Evolutionary conservation across 1,140 invertebrate species (phyloP), one percentile per base, ranked within the genome.

Genomic region (Nasonia longicornis): DNA sequence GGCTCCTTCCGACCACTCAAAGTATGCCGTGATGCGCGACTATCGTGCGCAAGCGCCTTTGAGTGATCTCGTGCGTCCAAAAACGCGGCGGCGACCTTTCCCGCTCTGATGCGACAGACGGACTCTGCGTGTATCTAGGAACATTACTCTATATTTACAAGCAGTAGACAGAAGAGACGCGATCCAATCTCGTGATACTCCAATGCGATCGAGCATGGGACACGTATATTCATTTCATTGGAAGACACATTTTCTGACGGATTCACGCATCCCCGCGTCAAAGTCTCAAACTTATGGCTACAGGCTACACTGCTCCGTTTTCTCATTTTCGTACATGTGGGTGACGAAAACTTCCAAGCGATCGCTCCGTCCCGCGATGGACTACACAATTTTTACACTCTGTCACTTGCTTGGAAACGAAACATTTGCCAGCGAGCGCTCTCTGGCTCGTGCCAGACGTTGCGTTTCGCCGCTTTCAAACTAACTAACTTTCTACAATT

Each of bases 241-340:
- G 94, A 95, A 95, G 95, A 96, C 95, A 95, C 94, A 96, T 96
- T 96, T 96, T 96, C 95, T 95, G 95, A 94, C 91, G 87, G 85
- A 77, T 73, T 77, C 73, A 70, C 77, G 38, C 80, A 31, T 80
- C 83, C 79, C 16, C 35, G 72, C 81, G 29, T 3, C n/a, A 11
- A 45, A 77, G 14, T 8, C 20, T 70, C 52, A 48, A 80, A 31
- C 14, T 69, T 83, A 26, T 26, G 26, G 26, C 26, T 26, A 26
- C 26, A 26, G 26, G 81, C 45, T 52, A 83, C 80, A 84, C 73
- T 74, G 66, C 14, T 79, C 80, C 75, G 22, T 74, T 83, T 52
- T 31, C 67, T 73, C 22, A 69, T 73, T 78, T 82, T 31, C 48
- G 14, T 79, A 89, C 88, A 89, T 90, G 89, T 91, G 90, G 89